A percentile compares a stretch with the other conserved stretches of the same genome.
These are phyloP conservation scores for Camponotus fellah DNA, from an alignment of 2,888 invertebrate genomes.

Conservation along the genomic window DNA sequence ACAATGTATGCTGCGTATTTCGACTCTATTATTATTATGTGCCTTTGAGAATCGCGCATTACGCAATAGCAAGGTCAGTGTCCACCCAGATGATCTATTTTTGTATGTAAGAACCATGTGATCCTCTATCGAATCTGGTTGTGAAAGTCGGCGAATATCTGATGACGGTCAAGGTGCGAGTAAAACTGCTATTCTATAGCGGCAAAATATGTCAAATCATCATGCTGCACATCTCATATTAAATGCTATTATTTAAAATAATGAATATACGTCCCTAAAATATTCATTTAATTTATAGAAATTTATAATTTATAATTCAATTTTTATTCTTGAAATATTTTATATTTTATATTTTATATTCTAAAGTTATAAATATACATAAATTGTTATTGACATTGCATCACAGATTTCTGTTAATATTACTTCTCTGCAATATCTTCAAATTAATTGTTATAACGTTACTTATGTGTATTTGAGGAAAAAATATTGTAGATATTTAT, in stretches of 20 bases:
- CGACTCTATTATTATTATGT: slow-evolving; percentile 51
- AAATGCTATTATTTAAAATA: background rate
- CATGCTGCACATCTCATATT: background rate
- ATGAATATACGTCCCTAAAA: background rate
- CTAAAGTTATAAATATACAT: background rate
- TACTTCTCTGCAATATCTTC: background rate
- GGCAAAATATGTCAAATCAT: background rate
- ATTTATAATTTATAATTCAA: background rate
- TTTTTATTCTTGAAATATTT: background rate
- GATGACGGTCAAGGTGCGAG: slow-evolving; percentile 63
- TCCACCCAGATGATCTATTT: slow-evolving; percentile 68
- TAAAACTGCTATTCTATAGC: background rate
- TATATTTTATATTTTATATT: too few species aligned
- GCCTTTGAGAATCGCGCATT: slow-evolving; percentile 52
- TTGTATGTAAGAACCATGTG: slow-evolving; percentile 51
- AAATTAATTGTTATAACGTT: background rate
- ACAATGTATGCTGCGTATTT: slow-evolving; percentile 26
- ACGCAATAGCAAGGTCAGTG: slow-evolving; percentile 71
- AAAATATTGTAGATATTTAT: background rate
- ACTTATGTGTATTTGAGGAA: background rate
- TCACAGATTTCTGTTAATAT: background rate
- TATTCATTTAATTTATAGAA: background rate
- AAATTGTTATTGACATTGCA: background rate
- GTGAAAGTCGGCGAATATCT: slow-evolving; percentile 54
- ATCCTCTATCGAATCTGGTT: slow-evolving; percentile 32